Evolutionary conservation across 2,113 vertebrate genomes (phyloP).

Genomic region (Columba janthina): DNA sequence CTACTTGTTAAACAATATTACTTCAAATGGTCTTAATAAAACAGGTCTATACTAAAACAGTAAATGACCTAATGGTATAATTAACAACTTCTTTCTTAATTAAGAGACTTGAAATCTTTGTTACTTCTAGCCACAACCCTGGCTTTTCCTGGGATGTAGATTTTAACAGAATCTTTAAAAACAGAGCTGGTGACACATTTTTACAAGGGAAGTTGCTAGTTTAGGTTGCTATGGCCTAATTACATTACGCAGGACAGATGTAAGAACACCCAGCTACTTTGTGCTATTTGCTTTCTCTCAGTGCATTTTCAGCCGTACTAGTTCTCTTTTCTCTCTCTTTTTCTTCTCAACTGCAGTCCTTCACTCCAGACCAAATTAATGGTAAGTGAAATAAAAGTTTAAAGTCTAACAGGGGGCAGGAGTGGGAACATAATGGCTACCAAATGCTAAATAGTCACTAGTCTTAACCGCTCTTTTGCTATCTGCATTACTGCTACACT

Average conservation of each 20-base stretch:
- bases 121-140: neutral
- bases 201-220: neutral
- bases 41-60: neutral
- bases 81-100: neutral
- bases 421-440: constrained; percentile 1
- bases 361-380: constrained; percentile 83
- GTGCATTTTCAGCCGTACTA: constrained; percentile 79
- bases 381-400: constrained; percentile 77
- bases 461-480: constrained; percentile 40
- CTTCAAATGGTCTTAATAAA: neutral
- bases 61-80: neutral
- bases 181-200: neutral
- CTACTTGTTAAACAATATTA: neutral
- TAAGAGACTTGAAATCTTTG: neutral
- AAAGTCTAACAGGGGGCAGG: neutral
- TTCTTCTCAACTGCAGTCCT: constrained; percentile 76
- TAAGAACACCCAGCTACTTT: neutral
- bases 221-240: neutral
- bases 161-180: constrained; percentile 1
- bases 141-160: neutral
- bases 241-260: neutral
- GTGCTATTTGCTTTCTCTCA: constrained; percentile 71
- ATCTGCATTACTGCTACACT: constrained; percentile 55
- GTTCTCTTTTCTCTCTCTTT: constrained; percentile 60
- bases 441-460: neutral